Percentiles rank a stretch among this genome's conserved stretches.
phyloP scores from a whole-genome alignment of 2,113 vertebrate genomes.

The Ginglymostoma cirratum region DNA sequence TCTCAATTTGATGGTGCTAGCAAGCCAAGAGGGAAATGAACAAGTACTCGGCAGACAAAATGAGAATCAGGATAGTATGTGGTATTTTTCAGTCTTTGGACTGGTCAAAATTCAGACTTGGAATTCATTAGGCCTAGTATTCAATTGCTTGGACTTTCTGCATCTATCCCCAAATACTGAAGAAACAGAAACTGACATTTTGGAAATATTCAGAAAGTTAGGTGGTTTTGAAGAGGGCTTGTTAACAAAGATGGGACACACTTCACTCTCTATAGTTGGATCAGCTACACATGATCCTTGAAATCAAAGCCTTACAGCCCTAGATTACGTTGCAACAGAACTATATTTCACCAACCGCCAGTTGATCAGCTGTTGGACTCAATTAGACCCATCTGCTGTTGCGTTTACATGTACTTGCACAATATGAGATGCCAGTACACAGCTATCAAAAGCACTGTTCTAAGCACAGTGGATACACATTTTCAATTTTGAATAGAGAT shows the following conservation, averaged over 20 bases:
- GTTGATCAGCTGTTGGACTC: not conserved
- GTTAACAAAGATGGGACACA: not conserved
- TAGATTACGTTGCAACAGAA: not conserved
- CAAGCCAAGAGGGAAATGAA: not conserved
- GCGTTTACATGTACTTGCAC: not conserved
- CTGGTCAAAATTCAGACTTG: not conserved
- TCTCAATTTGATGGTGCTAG: not conserved
- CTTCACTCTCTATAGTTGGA: not conserved
- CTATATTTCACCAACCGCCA: not conserved
- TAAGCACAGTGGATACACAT: not conserved
- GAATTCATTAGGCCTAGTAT: not conserved
- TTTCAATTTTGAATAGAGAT: not conserved
- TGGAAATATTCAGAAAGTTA: not conserved
- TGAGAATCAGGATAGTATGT: not conserved
- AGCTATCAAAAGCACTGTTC: not conserved
- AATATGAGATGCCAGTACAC: not conserved
- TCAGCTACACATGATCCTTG: not conserved
- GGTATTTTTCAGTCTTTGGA: not conserved
- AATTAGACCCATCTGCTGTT: not conserved
- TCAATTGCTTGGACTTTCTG: not conserved
- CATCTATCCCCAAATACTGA: not conserved
- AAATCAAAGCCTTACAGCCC: not conserved
- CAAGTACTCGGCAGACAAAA: not conserved
- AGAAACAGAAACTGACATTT: not conserved
- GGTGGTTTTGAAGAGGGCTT: not conserved